Evolutionary conservation across 2,888 invertebrate species (phyloP).

Genomic region (Malacosoma neustria): DNA sequence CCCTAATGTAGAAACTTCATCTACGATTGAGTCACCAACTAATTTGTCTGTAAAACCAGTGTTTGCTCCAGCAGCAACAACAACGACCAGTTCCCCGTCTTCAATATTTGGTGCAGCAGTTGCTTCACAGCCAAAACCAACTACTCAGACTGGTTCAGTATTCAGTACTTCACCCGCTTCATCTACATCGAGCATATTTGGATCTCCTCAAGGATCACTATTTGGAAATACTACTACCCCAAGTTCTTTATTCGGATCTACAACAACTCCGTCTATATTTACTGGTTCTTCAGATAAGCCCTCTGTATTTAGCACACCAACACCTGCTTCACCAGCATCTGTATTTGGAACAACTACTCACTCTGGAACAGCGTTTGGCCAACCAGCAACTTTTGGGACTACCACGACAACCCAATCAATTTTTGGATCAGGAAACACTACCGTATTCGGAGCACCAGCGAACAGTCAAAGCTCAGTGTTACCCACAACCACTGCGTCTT

Average conservation of each 20-base stretch:
- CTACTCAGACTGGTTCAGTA: conserved; percentile 18
- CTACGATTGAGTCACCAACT: conserved; percentile 7
- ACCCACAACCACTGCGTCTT: conserved; percentile 21
- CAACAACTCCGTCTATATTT: conserved; percentile 17
- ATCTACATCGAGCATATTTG: conserved; percentile 13
- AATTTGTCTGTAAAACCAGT: conserved; percentile 10
- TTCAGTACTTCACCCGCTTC: conserved; percentile 15
- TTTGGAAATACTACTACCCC: conserved; percentile 21
- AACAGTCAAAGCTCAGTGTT: conserved; percentile 29
- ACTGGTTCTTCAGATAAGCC: conserved; percentile 18
- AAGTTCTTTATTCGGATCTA: conserved; percentile 17
- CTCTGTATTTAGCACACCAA: conserved; percentile 22
- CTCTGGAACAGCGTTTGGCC: conserved; percentile 9
- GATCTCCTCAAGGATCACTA: conserved; percentile 17
- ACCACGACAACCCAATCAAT: conserved; percentile 18
- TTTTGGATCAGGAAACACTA: conserved; percentile 17
- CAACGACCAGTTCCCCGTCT: conserved; percentile 21
- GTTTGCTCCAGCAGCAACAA: conserved; percentile 10
- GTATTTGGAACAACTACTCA: conserved; percentile 17
- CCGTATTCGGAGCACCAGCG: conserved; percentile 22
- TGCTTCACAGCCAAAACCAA: conserved; percentile 13
- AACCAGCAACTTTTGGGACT: conserved; percentile 8
- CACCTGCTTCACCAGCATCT: conserved; percentile 22
- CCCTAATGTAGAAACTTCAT: conserved; percentile 9
- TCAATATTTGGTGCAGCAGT: conserved; percentile 32